Percentiles rank a stretch among this genome's conserved stretches.
These are phyloP conservation scores for Spongia lamella DNA, from an alignment of 37 sponge, comb jelly and placozoan species.

Conservation along the genomic window DNA sequence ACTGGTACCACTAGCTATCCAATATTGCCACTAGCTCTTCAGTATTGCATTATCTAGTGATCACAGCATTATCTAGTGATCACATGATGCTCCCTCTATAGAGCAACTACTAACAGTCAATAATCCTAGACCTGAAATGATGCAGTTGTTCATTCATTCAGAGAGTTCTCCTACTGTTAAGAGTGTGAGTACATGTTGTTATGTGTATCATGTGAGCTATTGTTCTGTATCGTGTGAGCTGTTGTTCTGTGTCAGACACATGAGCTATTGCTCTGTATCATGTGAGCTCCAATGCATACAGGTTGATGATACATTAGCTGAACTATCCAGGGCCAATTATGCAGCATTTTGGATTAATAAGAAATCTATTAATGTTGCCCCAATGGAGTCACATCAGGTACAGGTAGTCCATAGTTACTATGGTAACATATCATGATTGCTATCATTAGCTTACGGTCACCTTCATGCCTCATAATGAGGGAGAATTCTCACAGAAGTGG, in stretches of 20 bases:
- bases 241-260: not conserved
- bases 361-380: conserved; percentile 7
- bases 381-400: conserved; percentile 29
- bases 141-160: conserved; percentile 40
- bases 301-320: not conserved
- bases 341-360: conserved; percentile 52
- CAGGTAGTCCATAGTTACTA: not conserved
- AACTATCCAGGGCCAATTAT: conserved; percentile 41
- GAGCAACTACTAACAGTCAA: conserved; percentile 40
- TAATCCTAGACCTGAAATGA: conserved; percentile 34
- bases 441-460: conserved; percentile 37
- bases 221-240: not conserved
- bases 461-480: conserved; percentile 50
- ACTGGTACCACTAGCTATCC: no score
- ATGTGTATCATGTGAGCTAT: not conserved
- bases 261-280: no score
- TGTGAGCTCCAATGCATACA: no score
- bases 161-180: conserved; percentile 45
- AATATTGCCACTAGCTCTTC: no score
- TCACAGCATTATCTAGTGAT: no score
- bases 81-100: conserved; percentile 11
- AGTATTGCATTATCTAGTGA: no score
- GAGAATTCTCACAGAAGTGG: conserved; percentile 63
- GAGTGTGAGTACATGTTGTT: conserved; percentile 30
- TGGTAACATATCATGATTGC: no score